Base-by-base conservation (phyloP, 2,888 invertebrate genomes). In the Zootermopsis nevadensis region DNA sequence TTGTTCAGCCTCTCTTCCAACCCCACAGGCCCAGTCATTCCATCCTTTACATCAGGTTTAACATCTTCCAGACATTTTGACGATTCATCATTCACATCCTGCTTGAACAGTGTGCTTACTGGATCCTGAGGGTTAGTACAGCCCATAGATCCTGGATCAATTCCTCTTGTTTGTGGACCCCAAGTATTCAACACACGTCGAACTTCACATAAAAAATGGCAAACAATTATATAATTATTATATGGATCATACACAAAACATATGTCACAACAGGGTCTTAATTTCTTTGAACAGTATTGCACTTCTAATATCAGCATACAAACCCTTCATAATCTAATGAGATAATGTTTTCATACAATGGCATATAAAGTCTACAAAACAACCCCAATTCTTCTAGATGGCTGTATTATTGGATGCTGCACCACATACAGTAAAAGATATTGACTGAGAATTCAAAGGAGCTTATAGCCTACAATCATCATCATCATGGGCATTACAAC, bases 131-230 rank as follows among this genome's bases (percentile, higher is more conserved):
- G 79, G 33, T 53, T 30, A 24, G 84, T 82, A 66, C 83, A 79
- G 1, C n/a, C 67, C 35, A 72, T 53, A 4, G 83, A 80, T 38
- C 83, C 84, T 19, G 84, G 85, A 79, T 84, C 84, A 15, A 82
- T 72, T 10, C 77, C 88, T 60, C 88, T 87, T 38, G 92, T 92
- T 88, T 94, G 94, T 0, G 94, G 94, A 27, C 94, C 94, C 91
- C 93, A 94, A 84, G 92, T 91, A 89, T 96, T 95, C 86, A 93
- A 89, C 22, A 94, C 94, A 86, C 93, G 92, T 86, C 93, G 92
- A 27, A 95, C 96, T 95, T 88, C 8, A 53, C 48, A 79, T 31
- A 22, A 7, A 33, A 80, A 89, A 88, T 81, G 84, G 84, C 69
- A 85, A 83, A 66, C 84, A 80, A n/a, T 60, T 24, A 22, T 22